Evolutionary conservation across 1,140 invertebrate species (phyloP).

Genomic region (Parasteatoda tepidariorum): DNA sequence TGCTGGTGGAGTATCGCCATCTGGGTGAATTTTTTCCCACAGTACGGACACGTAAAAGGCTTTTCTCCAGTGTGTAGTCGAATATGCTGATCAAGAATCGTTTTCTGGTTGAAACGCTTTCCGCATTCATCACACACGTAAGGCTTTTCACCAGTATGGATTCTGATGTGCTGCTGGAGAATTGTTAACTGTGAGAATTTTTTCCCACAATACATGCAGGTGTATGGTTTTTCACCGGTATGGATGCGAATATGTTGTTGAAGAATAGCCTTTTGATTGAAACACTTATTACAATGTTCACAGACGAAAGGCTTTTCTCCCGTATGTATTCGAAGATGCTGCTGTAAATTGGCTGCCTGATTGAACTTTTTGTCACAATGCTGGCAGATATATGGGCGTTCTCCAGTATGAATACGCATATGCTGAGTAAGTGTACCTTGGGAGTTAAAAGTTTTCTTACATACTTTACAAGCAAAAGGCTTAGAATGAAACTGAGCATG

Average conservation of each 20-base stretch:
- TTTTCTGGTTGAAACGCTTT: conserved; percentile 72
- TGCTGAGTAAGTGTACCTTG: conserved; percentile 63
- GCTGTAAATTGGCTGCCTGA: conserved; percentile 96
- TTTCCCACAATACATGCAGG: conserved; percentile 78
- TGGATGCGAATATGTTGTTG: conserved; percentile 73
- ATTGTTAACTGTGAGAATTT: conserved; percentile 97
- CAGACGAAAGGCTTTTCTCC: conserved; percentile 78
- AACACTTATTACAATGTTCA: conserved; percentile 75
- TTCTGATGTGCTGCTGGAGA: conserved; percentile 85
- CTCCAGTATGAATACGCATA: conserved; percentile 65
- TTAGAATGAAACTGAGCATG: conserved; percentile 55
- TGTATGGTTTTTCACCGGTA: conserved; percentile 70
- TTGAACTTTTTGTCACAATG: conserved; percentile 95
- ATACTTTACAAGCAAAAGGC: conserved; percentile 58
- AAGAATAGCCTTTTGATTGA: conserved; percentile 72
- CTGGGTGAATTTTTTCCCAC: conserved; percentile 62
- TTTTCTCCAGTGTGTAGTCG: conserved; percentile 72
- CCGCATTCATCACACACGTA: conserved; percentile 73
- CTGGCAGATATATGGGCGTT: conserved; percentile 64
- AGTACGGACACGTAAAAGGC: conserved; percentile 62
- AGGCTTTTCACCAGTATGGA: conserved; percentile 81
- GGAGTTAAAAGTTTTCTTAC: conserved; percentile 57
- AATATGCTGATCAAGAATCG: conserved; percentile 72
- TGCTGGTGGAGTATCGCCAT: conserved; percentile 68
- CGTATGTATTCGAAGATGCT: conserved; percentile 84